Base-by-base conservation (phyloP, 23 tunicate species). In the Styela clava region DNA sequence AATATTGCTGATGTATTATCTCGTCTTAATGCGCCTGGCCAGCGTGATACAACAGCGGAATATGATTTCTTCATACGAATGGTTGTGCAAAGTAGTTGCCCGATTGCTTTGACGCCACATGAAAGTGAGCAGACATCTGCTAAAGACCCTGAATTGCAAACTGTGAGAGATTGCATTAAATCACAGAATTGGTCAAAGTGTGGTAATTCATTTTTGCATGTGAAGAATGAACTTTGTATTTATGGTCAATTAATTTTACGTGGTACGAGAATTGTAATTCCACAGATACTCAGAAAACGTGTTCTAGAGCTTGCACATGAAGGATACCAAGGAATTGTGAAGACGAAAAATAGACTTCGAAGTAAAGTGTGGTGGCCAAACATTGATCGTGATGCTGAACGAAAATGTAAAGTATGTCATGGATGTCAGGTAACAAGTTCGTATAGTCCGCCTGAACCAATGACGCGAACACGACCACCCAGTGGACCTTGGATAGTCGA, bases 281-380 rank as follows among this genome's bases (percentile, higher is more conserved):
- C 33, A 31, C 24, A 62, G 21, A 24, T 30, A 56, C 24, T 68
- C 12, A 44, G 56, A 12, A 44, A 44, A 44, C 56, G 56, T 5
- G 12, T n/a, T n/a, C 62, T 68, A 20, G 20, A 81, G 32, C n/a
- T 68, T 32, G 84, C 76, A 21, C 74, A 68, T 32, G 76, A 65
- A 35, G 71, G 71, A 2, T 69, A 81, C 33, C 84, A 81, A 31
- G 84, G 84, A 68, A 81, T 65, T 24, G 84, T 81, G 84, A 81
- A 81, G 68, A 79, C 83, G 30, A 79, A 79, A 63, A 68, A 62
- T 34, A 81, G 25, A 68, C 56, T 81, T 24, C 31, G 84, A 24
- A 65, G 61, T 34, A 82, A 82, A 71, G 85, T 82, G 2, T 82
- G 85, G 79, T 82, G 85, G 85, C 67, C 85, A 37, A 82, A 82